phyloP scores from a whole-genome alignment of 1,140 invertebrate species.

The Hirudo medicinalis region DNA sequence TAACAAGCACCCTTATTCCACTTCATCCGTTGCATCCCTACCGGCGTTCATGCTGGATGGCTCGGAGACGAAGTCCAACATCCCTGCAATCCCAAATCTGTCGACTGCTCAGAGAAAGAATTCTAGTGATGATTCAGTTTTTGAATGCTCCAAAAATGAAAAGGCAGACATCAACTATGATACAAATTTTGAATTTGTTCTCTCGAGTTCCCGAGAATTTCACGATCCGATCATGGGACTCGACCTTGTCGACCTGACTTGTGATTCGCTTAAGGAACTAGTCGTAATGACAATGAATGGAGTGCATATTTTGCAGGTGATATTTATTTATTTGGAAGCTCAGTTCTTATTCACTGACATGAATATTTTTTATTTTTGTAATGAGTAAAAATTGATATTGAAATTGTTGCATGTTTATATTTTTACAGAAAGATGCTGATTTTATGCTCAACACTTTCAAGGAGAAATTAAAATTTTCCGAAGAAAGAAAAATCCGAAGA shows the following conservation, averaged over 20 bases:
- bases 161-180: neutral
- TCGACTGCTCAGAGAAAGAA: neutral
- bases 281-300: constrained; percentile 55
- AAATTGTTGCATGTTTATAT: no score
- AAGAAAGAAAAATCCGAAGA: no score
- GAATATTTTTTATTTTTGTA: constrained; percentile 7
- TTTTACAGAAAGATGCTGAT: no score
- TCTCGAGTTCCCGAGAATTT: constrained; percentile 42
- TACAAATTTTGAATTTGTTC: constrained; percentile 21
- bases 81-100: neutral
- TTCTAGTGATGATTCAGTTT: neutral
- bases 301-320: constrained; percentile 54
- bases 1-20: no score
- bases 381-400: neutral
- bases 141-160: neutral
- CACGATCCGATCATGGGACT: constrained; percentile 52
- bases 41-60: no score
- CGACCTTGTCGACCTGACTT: constrained; percentile 51
- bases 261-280: constrained; percentile 55
- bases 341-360: neutral
- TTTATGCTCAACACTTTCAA: no score
- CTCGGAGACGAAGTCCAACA: neutral
- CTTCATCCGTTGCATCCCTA: no score
- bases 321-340: neutral
- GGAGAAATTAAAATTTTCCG: no score